Evolutionary conservation across 1,140 invertebrate species (phyloP).

Genomic region (Macrocentrus cingulum): DNA sequence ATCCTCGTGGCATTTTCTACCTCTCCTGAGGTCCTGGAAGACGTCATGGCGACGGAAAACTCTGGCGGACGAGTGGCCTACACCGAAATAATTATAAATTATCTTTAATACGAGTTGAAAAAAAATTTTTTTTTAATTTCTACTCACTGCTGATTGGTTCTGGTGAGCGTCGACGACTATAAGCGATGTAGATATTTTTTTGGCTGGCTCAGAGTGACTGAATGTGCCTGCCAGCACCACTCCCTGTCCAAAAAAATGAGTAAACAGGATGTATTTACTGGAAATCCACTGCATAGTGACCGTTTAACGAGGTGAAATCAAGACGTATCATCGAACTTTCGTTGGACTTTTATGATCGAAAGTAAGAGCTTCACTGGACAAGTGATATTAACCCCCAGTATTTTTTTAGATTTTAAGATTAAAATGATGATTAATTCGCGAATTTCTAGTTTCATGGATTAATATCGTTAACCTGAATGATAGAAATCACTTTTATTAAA

Average conservation of each 20-base stretch:
- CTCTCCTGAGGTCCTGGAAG: slow-evolving; percentile 58
- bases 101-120: too few relatives aligned
- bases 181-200: slow-evolving; percentile 53
- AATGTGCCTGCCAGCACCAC: too few relatives aligned
- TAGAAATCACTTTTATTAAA: too few relatives aligned
- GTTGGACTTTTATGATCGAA: slow-evolving; percentile 27
- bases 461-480: too few relatives aligned
- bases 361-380: slow-evolving; percentile 13
- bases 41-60: slow-evolving; percentile 63
- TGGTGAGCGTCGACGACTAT: slow-evolving; percentile 41
- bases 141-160: slow-evolving; percentile 23
- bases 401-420: neutral
- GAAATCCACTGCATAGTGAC: slow-evolving; percentile 11
- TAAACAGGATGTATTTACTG: neutral
- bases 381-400: neutral
- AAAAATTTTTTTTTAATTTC: too few relatives aligned
- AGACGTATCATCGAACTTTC: slow-evolving; percentile 17
- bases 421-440: neutral
- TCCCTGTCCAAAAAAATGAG: slow-evolving; percentile 15
- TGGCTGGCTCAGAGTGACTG: slow-evolving; percentile 33
- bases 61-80: slow-evolving; percentile 59
- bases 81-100: too few relatives aligned
- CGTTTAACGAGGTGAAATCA: slow-evolving; percentile 28
- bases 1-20: slow-evolving; percentile 58
- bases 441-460: too few relatives aligned